Evolutionary conservation across 2,888 invertebrate genomes (phyloP), one percentile per base, ranked within the genome.

Genomic region (Hedya salicella): DNA sequence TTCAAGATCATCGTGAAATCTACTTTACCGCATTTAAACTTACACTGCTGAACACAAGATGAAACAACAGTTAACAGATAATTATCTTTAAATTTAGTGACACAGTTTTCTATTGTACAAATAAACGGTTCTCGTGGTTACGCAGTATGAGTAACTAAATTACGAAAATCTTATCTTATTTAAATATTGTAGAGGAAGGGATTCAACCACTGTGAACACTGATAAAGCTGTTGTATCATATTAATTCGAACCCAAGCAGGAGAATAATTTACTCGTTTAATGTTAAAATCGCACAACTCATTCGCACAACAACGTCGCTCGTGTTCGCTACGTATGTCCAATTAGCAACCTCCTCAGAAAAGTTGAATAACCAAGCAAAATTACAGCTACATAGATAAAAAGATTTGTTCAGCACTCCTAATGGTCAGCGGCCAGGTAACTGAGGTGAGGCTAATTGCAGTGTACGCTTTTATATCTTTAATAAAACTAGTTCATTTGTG

Each of bases 401-500:
- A 46, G 46, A 54, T 48, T 48, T 62, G 17, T 62, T 52, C 39
- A 50, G 39, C 25, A 36, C n/a, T 42, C 19, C 56, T 56, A 56
- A 64, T 50, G 25, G 42, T 50, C 8, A 44, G 59, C 44, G 44
- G 52, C 16, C 21, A 52, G 44, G n/a, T 32, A 59, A 59, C 59
- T 17, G 42, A 25, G 36, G 42, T 59, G 11, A 65, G 44, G 19
- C 14, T 52, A 52, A 63, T 56, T 56, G 30, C 25, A 11, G 13
- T 42, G 50, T 44, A 40, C 16, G 21, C 42, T 44, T 30, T 59
- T 56, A 52, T 44, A 42, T 13, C 16, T 50, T 59, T 39, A 21
- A 57, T 57, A 50, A 50, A 57, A 64, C 49, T 57, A 44, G 50
- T 44, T 44, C 21, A 64, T 65, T 52, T 30, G 44, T 44, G 57